phyloP scores from a whole-genome alignment of 2,113 vertebrate genomes.

The Emydocephalus ijimae region DNA sequence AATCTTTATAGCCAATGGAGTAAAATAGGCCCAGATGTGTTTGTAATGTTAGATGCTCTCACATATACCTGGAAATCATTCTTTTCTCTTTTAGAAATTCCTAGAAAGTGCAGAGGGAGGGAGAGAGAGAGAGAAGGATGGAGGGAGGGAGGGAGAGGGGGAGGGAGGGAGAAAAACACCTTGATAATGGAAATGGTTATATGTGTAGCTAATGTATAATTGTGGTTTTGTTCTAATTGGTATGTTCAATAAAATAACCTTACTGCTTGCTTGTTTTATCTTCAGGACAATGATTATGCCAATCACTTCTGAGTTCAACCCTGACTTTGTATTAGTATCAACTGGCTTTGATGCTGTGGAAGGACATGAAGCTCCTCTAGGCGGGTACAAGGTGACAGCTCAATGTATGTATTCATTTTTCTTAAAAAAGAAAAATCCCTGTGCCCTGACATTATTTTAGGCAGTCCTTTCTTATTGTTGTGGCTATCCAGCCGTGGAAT shows the following conservation, averaged over 20 bases:
- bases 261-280: slow-evolving; percentile 35
- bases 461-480: neutral
- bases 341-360: slow-evolving; percentile 81
- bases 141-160: neutral
- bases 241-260: slow-evolving; percentile 38
- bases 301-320: slow-evolving; percentile 77
- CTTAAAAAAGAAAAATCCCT: neutral
- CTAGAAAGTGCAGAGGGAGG: neutral
- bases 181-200: slow-evolving; percentile 18
- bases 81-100: slow-evolving; percentile 1
- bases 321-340: slow-evolving; percentile 80
- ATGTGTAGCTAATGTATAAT: slow-evolving; percentile 3
- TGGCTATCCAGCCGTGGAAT: too few species aligned
- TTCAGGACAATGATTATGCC: slow-evolving; percentile 77
- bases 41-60: slow-evolving; percentile 58
- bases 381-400: slow-evolving; percentile 81
- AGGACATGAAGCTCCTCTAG: slow-evolving; percentile 78
- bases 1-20: slow-evolving; percentile 65
- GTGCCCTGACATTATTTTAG: neutral
- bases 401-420: slow-evolving; percentile 72
- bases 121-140: neutral
- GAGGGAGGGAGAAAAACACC: slow-evolving; percentile 1
- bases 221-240: slow-evolving; percentile 32
- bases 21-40: slow-evolving; percentile 74
- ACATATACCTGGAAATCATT: slow-evolving; percentile 63